Base-by-base conservation (phyloP, 53 echinoderm and acorn worm species). In the Astropecten irregularis region DNA sequence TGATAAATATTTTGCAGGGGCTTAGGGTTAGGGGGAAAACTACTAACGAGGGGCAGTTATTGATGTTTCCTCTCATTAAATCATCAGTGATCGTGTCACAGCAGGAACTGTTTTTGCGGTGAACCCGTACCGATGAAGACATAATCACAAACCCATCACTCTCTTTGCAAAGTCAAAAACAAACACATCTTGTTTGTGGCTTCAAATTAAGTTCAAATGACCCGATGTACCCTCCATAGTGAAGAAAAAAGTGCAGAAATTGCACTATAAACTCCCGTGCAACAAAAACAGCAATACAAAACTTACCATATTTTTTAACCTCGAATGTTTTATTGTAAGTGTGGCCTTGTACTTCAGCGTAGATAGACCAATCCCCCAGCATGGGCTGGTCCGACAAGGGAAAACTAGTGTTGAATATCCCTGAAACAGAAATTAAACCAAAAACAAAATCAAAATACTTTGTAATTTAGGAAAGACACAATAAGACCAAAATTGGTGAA, bases 321-420 rank as follows among this genome's bases (percentile, higher is more conserved):
- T 83, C 85, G 82, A 97, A 97, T 33, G 94, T 85, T 77, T 94
- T 89, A 63, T 97, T 97, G 58, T 87, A 94, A 0, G 74, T 68
- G 22, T 88, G 90, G 14, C 90, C 92, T 33, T 77, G 60, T 0
- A 92, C 70, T 71, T 94, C 90, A 10, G 89, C 97, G 70, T 90
- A 90, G 25, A 97, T 89, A 22, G 89, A 88, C 97, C 97, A 97
- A n/a, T 83, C 92, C 21, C 97, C 97, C 25, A 97, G 88, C 51
- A 97, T 87, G 27, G 97, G 97, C 59, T 97, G 97, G 63, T 97
- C 97, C 3, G 97, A 97, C 32, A 97, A 36, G 18, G 97, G 97
- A 51, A 97, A 97, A 30, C 87, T 85, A 16, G 92, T 50, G 76
- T 97, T 97, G 49, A 94, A 81, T 16, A 97, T 85, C 38, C 97